These are phyloP conservation scores for Danaus plexippus DNA, from an alignment of 1,140 invertebrate species.

Conservation along the genomic window DNA sequence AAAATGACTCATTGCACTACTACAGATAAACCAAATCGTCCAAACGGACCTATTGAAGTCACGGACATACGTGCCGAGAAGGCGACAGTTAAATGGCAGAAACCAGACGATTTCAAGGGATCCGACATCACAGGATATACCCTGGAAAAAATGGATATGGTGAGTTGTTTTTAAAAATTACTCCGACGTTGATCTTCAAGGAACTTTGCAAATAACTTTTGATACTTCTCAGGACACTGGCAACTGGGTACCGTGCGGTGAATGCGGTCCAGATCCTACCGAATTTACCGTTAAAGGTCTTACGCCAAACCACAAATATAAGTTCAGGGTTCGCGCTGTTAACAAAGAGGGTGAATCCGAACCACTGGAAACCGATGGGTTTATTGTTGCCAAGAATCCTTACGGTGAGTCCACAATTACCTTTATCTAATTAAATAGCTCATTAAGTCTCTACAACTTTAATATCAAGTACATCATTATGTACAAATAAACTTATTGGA, in stretches of 20 bases:
- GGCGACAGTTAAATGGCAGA: constrained; percentile 95
- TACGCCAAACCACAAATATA: constrained; percentile 97
- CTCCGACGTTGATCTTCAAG: no score
- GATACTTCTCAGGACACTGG: constrained; percentile 79
- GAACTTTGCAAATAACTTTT: constrained; percentile 1
- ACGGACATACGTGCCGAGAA: constrained; percentile 92
- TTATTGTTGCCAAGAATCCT: constrained; percentile 95
- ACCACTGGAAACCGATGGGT: constrained; percentile 90
- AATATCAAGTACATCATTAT: no score
- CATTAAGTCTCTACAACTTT: no score
- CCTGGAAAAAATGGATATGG: constrained; percentile 95
- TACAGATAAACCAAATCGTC: constrained; percentile 86
- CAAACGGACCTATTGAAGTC: constrained; percentile 88
- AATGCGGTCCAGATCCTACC: constrained; percentile 86
- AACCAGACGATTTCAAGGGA: constrained; percentile 95
- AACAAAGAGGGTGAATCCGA: constrained; percentile 99
- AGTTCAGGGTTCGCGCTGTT: constrained; percentile 97
- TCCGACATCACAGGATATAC: constrained; percentile 95
- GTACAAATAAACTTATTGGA: no score
- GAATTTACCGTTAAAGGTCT: constrained; percentile 92
- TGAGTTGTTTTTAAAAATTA: constrained; percentile 21
- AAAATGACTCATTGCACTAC: not conserved
- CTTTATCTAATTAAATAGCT: no score
- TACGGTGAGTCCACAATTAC: constrained; percentile 78
- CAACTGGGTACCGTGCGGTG: constrained; percentile 92